These are phyloP conservation scores for Scomber japonicus DNA, from an alignment of 2,113 vertebrate species.

Conservation along the genomic window DNA sequence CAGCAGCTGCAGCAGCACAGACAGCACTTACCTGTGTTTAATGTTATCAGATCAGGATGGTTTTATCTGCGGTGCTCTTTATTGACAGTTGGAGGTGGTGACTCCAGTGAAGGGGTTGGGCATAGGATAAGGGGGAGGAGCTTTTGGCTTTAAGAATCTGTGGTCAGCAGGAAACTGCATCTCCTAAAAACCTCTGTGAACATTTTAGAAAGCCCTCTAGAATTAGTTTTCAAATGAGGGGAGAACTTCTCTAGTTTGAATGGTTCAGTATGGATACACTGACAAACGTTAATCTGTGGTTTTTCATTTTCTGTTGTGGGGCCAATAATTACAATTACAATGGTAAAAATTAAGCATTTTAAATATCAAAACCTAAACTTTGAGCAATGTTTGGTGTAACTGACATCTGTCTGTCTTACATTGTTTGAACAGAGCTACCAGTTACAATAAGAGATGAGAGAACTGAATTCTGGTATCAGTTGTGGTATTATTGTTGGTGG, in stretches of 20 bases:
- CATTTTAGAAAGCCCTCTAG: not conserved
- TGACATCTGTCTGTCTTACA: not conserved
- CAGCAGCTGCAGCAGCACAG: not conserved
- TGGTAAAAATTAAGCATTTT: not conserved
- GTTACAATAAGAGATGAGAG: conserved; percentile 7
- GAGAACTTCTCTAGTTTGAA: conserved; percentile 5
- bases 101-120: conserved; percentile 63
- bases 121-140: conserved; percentile 60
- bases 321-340: not conserved
- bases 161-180: not conserved
- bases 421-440: not conserved
- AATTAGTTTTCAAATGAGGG: not conserved
- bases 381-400: not conserved
- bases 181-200: not conserved
- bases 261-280: not conserved
- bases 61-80: conserved; percentile 46
- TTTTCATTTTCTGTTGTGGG: not conserved
- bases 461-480: not conserved
- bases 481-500: not conserved
- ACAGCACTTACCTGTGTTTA: conserved; percentile 53
- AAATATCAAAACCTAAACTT: not conserved
- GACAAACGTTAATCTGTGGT: not conserved
- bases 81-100: conserved; percentile 71
- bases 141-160: conserved; percentile 20
- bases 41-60: conserved; percentile 61